phyloP scores from a whole-genome alignment of 2,113 vertebrate species.

The Gymnarchus niloticus region DNA sequence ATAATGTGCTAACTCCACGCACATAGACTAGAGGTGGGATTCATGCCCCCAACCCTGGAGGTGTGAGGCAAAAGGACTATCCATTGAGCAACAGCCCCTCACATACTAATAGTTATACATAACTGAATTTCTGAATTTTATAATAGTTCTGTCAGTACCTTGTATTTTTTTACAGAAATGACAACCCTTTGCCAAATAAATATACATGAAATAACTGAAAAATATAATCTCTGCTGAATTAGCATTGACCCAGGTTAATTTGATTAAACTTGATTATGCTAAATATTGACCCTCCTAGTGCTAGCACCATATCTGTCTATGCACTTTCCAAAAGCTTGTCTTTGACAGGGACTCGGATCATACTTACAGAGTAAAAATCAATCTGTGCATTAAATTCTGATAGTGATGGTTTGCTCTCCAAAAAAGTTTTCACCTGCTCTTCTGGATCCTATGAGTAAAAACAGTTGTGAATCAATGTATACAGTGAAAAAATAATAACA shows the following conservation, averaged over 20 bases:
- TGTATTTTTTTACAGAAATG: no score
- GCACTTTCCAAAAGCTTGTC: neutral
- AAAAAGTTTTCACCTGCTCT: conserved; percentile 66
- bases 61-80: neutral
- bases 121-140: no score
- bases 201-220: neutral
- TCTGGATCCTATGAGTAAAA: conserved; percentile 61
- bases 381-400: conserved; percentile 70
- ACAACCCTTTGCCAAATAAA: no score
- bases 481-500: neutral
- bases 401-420: conserved; percentile 60
- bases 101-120: no score
- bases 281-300: no score
- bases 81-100: no score
- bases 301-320: no score
- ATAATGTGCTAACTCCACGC: neutral
- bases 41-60: neutral
- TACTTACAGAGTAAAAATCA: conserved; percentile 68
- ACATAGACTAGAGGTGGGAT: neutral
- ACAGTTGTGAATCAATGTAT: conserved; percentile 2
- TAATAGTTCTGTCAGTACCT: no score
- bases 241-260: no score
- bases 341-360: neutral
- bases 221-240: no score
- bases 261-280: no score